Percentiles rank a stretch among this genome's conserved stretches.
Evolutionary conservation across 2,113 vertebrate genomes (phyloP).

Genomic region (Channa maculata): DNA sequence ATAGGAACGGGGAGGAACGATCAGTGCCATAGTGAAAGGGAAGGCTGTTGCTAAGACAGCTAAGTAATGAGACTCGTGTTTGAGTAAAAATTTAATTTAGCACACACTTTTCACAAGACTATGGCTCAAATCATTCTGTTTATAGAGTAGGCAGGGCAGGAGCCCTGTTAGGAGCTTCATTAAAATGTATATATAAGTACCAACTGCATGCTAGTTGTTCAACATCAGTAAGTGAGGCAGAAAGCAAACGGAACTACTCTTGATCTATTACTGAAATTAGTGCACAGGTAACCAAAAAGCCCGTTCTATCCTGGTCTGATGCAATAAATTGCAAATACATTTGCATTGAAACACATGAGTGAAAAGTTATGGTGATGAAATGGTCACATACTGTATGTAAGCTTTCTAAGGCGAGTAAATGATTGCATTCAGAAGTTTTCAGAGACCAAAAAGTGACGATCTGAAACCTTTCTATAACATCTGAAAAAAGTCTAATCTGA

Average conservation of each 20-base stretch:
- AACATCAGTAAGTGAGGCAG: conserved; percentile 77
- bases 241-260: conserved; percentile 75
- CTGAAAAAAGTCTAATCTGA: conserved; percentile 41
- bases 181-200: conserved; percentile 81
- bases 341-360: conserved; percentile 35
- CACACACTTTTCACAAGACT: conserved; percentile 54
- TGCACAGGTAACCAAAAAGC: conserved; percentile 53
- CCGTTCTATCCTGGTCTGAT: conserved; percentile 35
- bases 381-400: conserved; percentile 1
- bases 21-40: conserved; percentile 57
- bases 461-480: conserved; percentile 32
- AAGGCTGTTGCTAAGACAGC: conserved; percentile 40
- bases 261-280: conserved; percentile 74
- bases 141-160: conserved; percentile 69
- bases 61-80: conserved; percentile 55
- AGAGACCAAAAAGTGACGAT: conserved; percentile 38
- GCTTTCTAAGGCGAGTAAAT: conserved; percentile 32
- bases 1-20: conserved; percentile 54
- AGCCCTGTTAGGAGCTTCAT: conserved; percentile 79
- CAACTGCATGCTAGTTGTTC: conserved; percentile 73
- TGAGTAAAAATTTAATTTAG: conserved; percentile 67
- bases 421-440: conserved; percentile 20
- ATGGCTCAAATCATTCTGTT: conserved; percentile 66
- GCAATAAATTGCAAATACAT: conserved; percentile 41
- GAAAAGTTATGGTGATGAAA: conserved; percentile 34